These are phyloP conservation scores for Rallus crepitans DNA, from an alignment of 2,797 vertebrate genomes.

Conservation along the genomic window DNA sequence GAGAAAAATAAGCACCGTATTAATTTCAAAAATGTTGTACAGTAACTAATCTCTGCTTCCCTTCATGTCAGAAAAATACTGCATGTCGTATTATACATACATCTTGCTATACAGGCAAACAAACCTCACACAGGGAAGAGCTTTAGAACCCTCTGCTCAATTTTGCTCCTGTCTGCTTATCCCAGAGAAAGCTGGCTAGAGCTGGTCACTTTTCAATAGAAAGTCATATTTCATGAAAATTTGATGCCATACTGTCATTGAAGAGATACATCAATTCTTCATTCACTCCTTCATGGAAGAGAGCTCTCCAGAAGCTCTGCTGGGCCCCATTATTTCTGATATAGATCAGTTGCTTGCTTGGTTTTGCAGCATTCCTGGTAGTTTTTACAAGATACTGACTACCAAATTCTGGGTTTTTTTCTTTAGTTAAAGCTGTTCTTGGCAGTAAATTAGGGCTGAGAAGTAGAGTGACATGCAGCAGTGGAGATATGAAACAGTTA, in stretches of 20 bases:
- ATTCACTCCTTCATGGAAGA: not conserved
- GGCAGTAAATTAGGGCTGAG: not conserved
- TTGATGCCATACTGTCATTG: not conserved
- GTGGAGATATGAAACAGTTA: not conserved
- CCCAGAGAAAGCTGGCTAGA: not conserved
- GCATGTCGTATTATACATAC: not conserved
- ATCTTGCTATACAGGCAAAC: not conserved
- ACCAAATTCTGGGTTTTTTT: not conserved
- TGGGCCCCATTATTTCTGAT: not conserved
- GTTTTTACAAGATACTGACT: not conserved
- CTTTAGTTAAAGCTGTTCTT: not conserved
- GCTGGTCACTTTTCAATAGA: not conserved
- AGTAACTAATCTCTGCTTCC: not conserved
- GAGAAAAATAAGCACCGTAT: not conserved
- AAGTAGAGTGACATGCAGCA: not conserved
- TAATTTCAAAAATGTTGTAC: not conserved
- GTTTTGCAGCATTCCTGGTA: not conserved
- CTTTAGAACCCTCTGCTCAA: not conserved
- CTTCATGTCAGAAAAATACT: not conserved
- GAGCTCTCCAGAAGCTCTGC: not conserved
- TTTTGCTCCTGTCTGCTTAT: not conserved
- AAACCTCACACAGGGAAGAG: not conserved
- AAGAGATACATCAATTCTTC: not conserved
- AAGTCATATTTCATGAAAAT: not conserved
- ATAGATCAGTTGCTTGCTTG: not conserved